These are phyloP conservation scores for Idaea aversata DNA, from an alignment of 2,888 invertebrate species.

Conservation along the genomic window DNA sequence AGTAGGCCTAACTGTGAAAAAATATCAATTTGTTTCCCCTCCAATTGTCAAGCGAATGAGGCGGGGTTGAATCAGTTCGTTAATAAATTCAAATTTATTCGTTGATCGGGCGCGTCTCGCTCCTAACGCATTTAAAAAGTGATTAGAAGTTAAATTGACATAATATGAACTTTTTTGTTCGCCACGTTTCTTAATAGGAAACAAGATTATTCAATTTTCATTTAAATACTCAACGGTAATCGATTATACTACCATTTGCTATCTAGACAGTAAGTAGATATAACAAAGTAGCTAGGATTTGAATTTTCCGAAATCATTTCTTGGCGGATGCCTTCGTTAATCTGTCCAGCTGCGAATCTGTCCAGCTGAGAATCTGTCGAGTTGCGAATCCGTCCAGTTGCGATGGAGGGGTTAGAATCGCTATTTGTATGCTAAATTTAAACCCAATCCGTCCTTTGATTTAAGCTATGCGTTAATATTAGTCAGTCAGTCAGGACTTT, in stretches of 20 bases:
- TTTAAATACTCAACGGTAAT: slow-evolving; percentile 42
- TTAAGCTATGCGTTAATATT: too few species aligned
- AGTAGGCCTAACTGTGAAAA: slow-evolving; percentile 24
- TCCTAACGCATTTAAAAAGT: slow-evolving; percentile 79
- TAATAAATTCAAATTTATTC: slow-evolving; percentile 80
- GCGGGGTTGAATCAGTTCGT: slow-evolving; percentile 64
- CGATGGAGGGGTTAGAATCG: too few species aligned
- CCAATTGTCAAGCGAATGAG: slow-evolving; percentile 55
- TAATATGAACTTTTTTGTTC: slow-evolving; percentile 77
- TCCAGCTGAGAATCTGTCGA: too few species aligned
- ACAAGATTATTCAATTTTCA: slow-evolving; percentile 73
- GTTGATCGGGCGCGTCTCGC: slow-evolving; percentile 68
- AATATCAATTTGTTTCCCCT: slow-evolving; percentile 74
- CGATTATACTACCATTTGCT: slow-evolving; percentile 33
- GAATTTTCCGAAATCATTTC: too few species aligned
- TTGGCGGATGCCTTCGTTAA: too few species aligned
- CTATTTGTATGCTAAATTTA: too few species aligned
- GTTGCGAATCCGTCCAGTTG: too few species aligned
- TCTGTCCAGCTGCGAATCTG: too few species aligned
- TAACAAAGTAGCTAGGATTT: too few species aligned
- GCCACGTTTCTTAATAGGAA: slow-evolving; percentile 61
- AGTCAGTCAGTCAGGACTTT: too few species aligned
- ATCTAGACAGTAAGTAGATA: too few species aligned
- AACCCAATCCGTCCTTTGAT: too few species aligned
- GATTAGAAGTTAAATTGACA: slow-evolving; percentile 80